Conservation (phyloP, 2,797 vertebrate species). For the Brachyalestes nurse region DNA sequence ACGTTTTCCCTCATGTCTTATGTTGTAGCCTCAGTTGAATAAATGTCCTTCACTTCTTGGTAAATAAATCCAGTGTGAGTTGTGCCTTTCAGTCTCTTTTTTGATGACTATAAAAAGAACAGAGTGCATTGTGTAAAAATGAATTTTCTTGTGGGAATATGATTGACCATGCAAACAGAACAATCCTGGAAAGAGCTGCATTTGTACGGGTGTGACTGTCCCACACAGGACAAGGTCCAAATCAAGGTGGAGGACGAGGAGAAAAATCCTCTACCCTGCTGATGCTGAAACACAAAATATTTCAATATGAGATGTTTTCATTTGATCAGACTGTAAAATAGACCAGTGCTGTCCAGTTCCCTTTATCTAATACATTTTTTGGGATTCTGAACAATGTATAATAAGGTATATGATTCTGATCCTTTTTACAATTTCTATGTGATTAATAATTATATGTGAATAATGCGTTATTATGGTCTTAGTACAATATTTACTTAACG, state of each 20-base stretch:
- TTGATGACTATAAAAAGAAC: neutral
- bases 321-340: neutral
- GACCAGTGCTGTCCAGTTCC: no score
- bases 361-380: no score
- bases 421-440: no score
- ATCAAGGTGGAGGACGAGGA: neutral
- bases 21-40: no score
- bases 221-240: neutral
- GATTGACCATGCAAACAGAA: neutral
- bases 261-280: constrained; percentile 31
- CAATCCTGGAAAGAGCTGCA: neutral
- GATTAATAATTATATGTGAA: no score
- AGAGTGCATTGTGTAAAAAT: neutral
- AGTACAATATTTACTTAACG: no score
- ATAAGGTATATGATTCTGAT: no score
- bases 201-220: neutral
- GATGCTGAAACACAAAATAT: constrained; percentile 39
- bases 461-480: no score
- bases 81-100: neutral
- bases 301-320: neutral
- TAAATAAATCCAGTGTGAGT: neutral
- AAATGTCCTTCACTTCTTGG: neutral
- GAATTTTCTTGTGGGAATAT: neutral
- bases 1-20: neutral
- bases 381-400: no score